Conservation (phyloP, 2,113 vertebrate genomes). For the Rhineura floridana region DNA sequence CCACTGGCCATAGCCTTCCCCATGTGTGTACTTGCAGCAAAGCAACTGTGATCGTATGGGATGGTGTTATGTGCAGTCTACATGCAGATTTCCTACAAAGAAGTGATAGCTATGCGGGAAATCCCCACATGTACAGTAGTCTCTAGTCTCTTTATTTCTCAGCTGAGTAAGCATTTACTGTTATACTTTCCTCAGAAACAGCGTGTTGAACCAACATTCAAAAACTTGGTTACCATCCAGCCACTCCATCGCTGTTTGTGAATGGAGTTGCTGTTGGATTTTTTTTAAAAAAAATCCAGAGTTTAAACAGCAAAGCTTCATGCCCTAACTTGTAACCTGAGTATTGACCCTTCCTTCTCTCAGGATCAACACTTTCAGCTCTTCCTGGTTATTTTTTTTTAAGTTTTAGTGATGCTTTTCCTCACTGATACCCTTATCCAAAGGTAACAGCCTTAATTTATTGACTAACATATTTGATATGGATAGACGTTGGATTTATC, state of each 20-base stretch:
- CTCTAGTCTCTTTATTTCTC: conserved; percentile 12
- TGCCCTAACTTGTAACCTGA: conserved; percentile 6
- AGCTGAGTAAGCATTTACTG: conserved; percentile 41
- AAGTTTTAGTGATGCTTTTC: background rate
- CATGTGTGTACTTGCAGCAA: background rate
- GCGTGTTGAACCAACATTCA: conserved; percentile 31
- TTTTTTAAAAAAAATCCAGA: conserved; percentile 21
- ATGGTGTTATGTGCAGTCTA: background rate
- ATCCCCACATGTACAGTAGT: background rate
- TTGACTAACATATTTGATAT: background rate
- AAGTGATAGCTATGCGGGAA: background rate
- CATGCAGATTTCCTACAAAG: background rate
- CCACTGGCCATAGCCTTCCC: background rate
- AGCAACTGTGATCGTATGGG: background rate
- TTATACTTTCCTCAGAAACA: conserved; percentile 43
- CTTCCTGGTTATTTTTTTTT: background rate
- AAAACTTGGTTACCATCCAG: conserved; percentile 32
- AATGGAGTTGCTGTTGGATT: background rate
- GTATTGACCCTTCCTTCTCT: conserved; percentile 39
- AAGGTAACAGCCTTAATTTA: background rate
- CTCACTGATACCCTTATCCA: background rate
- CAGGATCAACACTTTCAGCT: conserved; percentile 17
- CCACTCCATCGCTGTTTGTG: conserved; percentile 29
- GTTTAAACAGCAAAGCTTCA: conserved; percentile 42
- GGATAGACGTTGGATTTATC: background rate